Percentiles rank a stretch among this genome's conserved stretches.
phyloP scores from a whole-genome alignment of 2,113 vertebrate genomes.

The Pantherophis guttatus region DNA sequence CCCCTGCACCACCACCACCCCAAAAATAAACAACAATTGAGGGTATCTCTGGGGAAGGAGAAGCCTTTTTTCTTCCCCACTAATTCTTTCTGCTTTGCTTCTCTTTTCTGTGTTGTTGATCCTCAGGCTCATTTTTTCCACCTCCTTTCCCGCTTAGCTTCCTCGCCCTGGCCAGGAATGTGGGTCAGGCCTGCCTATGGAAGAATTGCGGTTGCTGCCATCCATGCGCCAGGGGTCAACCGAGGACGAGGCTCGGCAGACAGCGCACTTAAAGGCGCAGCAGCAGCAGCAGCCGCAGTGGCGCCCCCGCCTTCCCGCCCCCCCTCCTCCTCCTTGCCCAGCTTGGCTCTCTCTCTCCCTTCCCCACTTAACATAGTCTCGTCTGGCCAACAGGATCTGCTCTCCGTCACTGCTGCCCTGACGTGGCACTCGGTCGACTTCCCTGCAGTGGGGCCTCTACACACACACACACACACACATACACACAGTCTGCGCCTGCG shows the following conservation, averaged over 20 bases:
- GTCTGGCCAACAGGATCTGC: conserved; percentile 8
- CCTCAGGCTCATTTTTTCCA: background rate
- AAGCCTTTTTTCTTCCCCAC: background rate
- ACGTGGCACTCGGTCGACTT: conserved; percentile 46
- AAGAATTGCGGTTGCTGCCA: conserved; percentile 5
- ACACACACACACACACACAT: too few species aligned
- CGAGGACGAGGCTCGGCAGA: conserved; percentile 39
- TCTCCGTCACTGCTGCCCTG: conserved; percentile 10
- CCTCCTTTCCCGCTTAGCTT: background rate
- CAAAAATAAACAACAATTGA: background rate
- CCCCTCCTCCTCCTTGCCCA: background rate
- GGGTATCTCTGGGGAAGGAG: background rate
- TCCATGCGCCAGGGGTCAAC: conserved; percentile 41
- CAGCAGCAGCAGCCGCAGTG: background rate
- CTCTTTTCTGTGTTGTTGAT: background rate
- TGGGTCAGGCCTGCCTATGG: conserved; percentile 24
- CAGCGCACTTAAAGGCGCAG: conserved; percentile 16
- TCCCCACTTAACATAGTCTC: background rate
- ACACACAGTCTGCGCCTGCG: background rate
- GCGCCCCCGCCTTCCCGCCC: background rate
- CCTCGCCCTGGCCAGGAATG: conserved; percentile 44
- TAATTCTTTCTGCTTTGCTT: fast-evolving
- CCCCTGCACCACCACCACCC: too few species aligned
- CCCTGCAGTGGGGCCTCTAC: background rate
- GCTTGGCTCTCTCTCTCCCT: background rate